A percentile compares a stretch with the other conserved stretches of the same genome.
Evolutionary conservation across 1,140 invertebrate species (phyloP).

Genomic region (Mycetomoellerius zeteki): DNA sequence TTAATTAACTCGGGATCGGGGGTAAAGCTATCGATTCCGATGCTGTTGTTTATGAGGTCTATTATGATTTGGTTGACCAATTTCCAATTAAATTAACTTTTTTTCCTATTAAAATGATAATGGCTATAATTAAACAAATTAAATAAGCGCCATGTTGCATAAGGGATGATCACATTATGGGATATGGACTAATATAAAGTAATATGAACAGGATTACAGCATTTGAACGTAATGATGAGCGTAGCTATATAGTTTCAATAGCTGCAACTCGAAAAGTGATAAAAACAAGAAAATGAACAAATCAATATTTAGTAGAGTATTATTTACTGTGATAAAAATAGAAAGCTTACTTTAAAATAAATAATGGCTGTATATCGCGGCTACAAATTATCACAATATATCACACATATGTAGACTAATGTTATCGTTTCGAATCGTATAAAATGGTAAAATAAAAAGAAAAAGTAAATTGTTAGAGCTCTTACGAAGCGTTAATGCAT

Average conservation of each 20-base stretch:
- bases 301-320: neutral
- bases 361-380: neutral
- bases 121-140: conserved; percentile 46
- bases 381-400: neutral
- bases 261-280: neutral
- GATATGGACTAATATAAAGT: neutral
- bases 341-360: neutral
- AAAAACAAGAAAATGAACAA: neutral
- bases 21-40: conserved; percentile 32
- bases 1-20: conserved; percentile 57
- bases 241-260: neutral
- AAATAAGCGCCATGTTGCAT: neutral
- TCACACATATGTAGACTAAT: neutral
- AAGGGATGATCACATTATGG: conserved; percentile 23
- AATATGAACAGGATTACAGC: neutral
- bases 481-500: neutral
- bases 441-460: neutral
- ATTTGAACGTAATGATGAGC: conserved; percentile 9
- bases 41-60: conserved; percentile 35
- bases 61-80: conserved; percentile 56
- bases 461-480: neutral
- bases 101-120: conserved; percentile 37
- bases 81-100: conserved; percentile 46
- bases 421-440: neutral
- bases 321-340: neutral